phyloP scores from a whole-genome alignment of 2,888 invertebrate species.

The Ptychoptera contaminata region DNA sequence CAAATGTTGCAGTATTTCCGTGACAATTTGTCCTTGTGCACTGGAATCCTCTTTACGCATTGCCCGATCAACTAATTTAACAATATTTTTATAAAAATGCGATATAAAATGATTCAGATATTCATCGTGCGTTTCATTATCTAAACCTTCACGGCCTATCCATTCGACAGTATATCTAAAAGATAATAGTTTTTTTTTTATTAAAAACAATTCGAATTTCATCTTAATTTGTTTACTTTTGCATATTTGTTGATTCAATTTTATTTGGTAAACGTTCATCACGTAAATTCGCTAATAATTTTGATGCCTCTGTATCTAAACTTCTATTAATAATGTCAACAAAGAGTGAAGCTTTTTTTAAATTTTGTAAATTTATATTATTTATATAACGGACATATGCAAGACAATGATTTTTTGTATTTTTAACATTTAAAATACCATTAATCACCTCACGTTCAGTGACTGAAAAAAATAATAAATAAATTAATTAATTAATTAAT shows the following conservation, averaged over 20 bases:
- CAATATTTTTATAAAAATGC: constrained; percentile 85
- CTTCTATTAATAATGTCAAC: constrained; percentile 87
- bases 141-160: constrained; percentile 90
- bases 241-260: constrained; percentile 75
- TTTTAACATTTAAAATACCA: constrained; percentile 81
- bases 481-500: neutral
- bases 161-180: constrained; percentile 85
- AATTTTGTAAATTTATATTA: constrained; percentile 89
- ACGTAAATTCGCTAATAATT: constrained; percentile 70
- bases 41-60: constrained; percentile 93
- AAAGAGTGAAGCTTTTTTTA: constrained; percentile 87
- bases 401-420: constrained; percentile 88
- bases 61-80: constrained; percentile 80
- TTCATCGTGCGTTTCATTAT: constrained; percentile 81
- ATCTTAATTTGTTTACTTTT: constrained; percentile 45
- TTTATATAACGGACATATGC: constrained; percentile 92
- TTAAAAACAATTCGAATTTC: neutral
- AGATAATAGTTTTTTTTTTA: constrained; percentile 8
- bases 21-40: constrained; percentile 84
- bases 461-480: constrained; percentile 39
- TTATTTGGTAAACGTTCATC: constrained; percentile 81
- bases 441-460: constrained; percentile 97
- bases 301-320: constrained; percentile 85
- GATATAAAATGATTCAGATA: constrained; percentile 88
- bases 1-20: constrained; percentile 85